Percentiles rank a stretch among this genome's conserved stretches.
Conservation (phyloP, 2,797 vertebrate genomes). For the Phoebastria nigripes region DNA sequence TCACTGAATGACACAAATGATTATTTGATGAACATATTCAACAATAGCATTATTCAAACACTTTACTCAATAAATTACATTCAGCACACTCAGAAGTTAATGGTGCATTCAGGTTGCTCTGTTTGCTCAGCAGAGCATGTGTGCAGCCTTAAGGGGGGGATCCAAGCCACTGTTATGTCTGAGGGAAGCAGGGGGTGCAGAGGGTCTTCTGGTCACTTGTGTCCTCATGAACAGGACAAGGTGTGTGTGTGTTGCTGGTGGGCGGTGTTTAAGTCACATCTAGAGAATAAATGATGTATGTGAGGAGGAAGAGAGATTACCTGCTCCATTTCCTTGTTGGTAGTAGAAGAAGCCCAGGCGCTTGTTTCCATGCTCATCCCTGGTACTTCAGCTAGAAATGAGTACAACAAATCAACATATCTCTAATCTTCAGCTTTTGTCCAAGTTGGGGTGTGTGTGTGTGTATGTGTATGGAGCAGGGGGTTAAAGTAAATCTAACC, state of each 20-base stretch:
- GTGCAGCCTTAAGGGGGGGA: neutral
- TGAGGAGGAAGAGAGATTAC: neutral
- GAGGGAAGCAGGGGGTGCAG: neutral
- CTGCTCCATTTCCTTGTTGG: neutral
- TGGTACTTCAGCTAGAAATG: neutral
- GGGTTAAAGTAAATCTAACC: neutral
- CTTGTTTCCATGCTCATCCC: neutral
- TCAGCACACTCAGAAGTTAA: neutral
- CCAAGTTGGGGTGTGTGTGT: neutral
- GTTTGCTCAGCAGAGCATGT: neutral
- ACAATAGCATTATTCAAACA: neutral
- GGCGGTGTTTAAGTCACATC: neutral
- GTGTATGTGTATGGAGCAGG: neutral
- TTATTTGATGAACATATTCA: constrained; percentile 15
- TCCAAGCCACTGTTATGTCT: neutral
- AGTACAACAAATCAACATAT: neutral
- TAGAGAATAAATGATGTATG: neutral
- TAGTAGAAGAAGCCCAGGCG: neutral
- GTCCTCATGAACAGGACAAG: neutral
- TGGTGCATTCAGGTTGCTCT: neutral
- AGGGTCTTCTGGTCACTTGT: neutral
- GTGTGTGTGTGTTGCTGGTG: neutral
- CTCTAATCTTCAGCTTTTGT: neutral
- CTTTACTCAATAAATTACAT: neutral
- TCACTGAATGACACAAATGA: neutral